Evolutionary conservation across 2,113 vertebrate genomes (phyloP).

Genomic region (Ameiurus melas): DNA sequence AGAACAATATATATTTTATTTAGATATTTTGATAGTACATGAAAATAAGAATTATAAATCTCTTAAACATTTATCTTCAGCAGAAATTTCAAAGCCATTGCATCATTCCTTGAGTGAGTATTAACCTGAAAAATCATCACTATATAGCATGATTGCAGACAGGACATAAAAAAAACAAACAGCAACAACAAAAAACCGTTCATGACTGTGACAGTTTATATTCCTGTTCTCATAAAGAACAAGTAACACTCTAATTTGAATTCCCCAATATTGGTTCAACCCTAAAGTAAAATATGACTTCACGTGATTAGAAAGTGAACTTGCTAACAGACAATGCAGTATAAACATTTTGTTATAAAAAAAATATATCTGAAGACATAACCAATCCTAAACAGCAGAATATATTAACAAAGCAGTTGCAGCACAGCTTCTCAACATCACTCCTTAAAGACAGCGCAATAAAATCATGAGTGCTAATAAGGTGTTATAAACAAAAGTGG

Average conservation of each 20-base stretch:
- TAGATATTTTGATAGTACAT: neutral
- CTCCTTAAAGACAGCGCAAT: neutral
- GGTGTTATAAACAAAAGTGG: neutral
- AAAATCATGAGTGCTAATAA: neutral
- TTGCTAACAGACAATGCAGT: neutral
- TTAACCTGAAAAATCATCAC: neutral
- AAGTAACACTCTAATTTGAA: neutral
- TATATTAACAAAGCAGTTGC: neutral
- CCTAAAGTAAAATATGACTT: neutral
- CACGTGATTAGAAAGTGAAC: neutral
- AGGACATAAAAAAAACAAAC: neutral
- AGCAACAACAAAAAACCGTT: neutral
- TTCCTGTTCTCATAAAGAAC: neutral
- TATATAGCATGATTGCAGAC: neutral
- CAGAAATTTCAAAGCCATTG: neutral
- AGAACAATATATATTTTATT: constrained; percentile 11
- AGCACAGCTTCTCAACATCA: constrained; percentile 9
- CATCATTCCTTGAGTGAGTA: neutral
- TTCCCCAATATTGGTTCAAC: neutral
- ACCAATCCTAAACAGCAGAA: neutral
- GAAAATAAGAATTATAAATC: neutral
- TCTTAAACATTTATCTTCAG: constrained; percentile 6
- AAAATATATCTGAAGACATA: constrained; percentile 2
- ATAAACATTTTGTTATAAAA: constrained; percentile 17
- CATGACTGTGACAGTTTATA: neutral